phyloP scores from a whole-genome alignment of 2,888 invertebrate genomes.

The Ferrisia virgata region DNA sequence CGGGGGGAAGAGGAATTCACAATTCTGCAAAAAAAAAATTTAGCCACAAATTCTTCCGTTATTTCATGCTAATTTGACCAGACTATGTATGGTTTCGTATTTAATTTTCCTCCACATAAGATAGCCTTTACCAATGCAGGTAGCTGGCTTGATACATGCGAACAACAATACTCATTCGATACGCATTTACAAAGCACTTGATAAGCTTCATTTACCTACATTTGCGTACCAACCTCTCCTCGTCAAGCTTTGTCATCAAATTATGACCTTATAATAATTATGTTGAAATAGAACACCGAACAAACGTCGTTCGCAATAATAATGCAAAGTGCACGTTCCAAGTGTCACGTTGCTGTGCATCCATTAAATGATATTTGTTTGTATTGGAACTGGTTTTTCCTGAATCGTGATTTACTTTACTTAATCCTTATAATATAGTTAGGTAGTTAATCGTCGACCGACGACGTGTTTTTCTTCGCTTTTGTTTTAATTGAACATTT shows the following conservation, averaged over 20 bases:
- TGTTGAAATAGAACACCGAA: neutral
- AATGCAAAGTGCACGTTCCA: neutral
- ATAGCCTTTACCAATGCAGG: neutral
- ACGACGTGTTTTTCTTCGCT: neutral
- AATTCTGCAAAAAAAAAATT: no score
- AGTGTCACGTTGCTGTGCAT: neutral
- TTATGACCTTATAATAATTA: neutral
- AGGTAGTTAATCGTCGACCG: neutral
- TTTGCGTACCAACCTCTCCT: neutral
- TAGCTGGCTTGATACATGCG: no score
- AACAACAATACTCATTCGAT: neutral
- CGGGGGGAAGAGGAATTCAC: no score
- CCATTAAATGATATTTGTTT: no score
- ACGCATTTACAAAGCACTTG: neutral
- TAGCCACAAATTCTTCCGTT: no score
- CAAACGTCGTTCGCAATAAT: neutral
- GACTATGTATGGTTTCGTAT: neutral
- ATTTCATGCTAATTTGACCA: no score
- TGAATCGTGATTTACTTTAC: constrained; percentile 7
- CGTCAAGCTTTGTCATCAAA: neutral
- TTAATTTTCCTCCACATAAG: neutral
- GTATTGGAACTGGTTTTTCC: neutral
- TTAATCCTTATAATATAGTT: neutral
- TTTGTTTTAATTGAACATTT: neutral
- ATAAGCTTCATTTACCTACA: neutral